These are phyloP conservation scores for Microdon myrmicae DNA, from an alignment of 2,888 invertebrate species.

Conservation along the genomic window DNA sequence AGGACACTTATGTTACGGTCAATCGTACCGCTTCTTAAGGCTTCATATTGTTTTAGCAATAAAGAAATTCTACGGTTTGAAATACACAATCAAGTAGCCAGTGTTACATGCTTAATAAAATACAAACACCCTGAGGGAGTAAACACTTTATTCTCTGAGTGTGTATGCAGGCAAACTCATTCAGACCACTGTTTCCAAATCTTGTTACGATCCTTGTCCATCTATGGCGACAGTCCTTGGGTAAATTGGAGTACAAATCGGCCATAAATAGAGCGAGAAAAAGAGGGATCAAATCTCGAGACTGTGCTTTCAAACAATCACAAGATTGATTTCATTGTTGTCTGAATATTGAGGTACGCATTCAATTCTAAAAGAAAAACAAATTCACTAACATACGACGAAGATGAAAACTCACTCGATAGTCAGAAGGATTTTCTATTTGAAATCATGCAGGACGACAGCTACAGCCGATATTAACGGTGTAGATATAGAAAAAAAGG, in stretches of 20 bases:
- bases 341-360: slow-evolving; percentile 42
- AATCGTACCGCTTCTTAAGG: no score
- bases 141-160: slow-evolving; percentile 14
- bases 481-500: no score
- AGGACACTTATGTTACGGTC: no score
- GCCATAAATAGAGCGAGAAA: slow-evolving; percentile 25
- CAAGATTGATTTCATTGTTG: slow-evolving; percentile 48
- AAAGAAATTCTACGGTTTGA: slow-evolving; percentile 17
- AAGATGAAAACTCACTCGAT: not conserved
- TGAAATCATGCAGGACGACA: slow-evolving; percentile 20
- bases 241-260: slow-evolving; percentile 28
- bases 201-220: slow-evolving; percentile 30
- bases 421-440: slow-evolving; percentile 27
- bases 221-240: slow-evolving; percentile 18
- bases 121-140: not conserved
- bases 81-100: slow-evolving; percentile 26
- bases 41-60: slow-evolving; percentile 5
- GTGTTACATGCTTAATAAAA: no score
- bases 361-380: slow-evolving; percentile 43
- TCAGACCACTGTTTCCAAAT: slow-evolving; percentile 18
- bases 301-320: slow-evolving; percentile 36
- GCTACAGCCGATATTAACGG: no score
- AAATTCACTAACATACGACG: not conserved
- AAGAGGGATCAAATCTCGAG: slow-evolving; percentile 37
- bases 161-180: slow-evolving; percentile 28